Evolutionary conservation across 2,113 vertebrate species (phyloP).

Genomic region (Sinocyclocheilus maitianheensis): DNA sequence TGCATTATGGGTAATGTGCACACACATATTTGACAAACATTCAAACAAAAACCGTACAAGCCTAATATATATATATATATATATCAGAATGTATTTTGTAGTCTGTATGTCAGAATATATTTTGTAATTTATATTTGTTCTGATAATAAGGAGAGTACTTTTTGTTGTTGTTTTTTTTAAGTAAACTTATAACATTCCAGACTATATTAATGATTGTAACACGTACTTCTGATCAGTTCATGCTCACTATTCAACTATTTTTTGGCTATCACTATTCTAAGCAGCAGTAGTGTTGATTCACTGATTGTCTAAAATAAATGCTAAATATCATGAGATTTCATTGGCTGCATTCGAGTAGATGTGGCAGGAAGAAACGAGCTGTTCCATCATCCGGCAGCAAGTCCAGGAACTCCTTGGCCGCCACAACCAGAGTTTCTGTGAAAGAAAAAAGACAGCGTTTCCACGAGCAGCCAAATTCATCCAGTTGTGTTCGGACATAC

Average conservation of each 20-base stretch:
- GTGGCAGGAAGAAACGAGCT: conserved; percentile 88
- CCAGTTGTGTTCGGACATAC: not conserved
- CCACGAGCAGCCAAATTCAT: not conserved
- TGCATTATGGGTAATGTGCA: too few relatives aligned
- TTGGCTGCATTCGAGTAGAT: conserved; percentile 86
- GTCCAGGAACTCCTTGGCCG: conserved; percentile 85
- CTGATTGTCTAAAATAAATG: conserved; percentile 14
- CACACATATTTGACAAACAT: too few relatives aligned
- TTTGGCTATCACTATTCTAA: not conserved
- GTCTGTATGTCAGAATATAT: too few relatives aligned
- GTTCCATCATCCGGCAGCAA: conserved; percentile 90
- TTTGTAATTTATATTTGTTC: too few relatives aligned
- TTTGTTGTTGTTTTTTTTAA: too few relatives aligned
- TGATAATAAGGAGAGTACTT: too few relatives aligned
- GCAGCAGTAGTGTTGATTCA: conserved; percentile 16
- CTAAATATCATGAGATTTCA: conserved; percentile 63
- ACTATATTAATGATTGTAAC: not conserved
- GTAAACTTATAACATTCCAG: too few relatives aligned
- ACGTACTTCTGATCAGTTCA: not conserved
- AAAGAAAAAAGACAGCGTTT: conserved; percentile 28
- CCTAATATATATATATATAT: too few relatives aligned
- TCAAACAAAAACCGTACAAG: too few relatives aligned
- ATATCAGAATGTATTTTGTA: too few relatives aligned
- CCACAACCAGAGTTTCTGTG: conserved; percentile 85
- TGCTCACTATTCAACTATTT: not conserved